Conservation (phyloP, 2,797 vertebrate species). For the Pseudochirops corinnae region DNA sequence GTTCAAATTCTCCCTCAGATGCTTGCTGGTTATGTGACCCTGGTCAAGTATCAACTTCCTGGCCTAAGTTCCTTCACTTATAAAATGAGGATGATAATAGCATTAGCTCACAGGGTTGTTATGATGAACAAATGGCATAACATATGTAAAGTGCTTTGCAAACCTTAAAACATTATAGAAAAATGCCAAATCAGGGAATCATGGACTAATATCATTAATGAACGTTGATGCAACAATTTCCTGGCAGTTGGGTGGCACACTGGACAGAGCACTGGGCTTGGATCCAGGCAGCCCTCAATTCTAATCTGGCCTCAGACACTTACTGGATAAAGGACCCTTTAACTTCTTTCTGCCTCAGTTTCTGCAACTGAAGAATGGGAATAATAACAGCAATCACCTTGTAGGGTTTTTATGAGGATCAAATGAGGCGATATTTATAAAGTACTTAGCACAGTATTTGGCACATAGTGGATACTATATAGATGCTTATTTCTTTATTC, state of each 20-base stretch:
- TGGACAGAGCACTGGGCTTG: no score
- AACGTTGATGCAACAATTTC: not conserved
- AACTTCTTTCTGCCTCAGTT: not conserved
- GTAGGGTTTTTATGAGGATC: not conserved
- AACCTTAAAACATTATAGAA: not conserved
- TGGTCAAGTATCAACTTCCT: not conserved
- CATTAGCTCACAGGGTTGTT: not conserved
- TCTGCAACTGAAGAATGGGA: not conserved
- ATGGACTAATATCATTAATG: not conserved
- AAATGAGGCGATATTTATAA: not conserved
- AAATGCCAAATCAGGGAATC: not conserved
- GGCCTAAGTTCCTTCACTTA: not conserved
- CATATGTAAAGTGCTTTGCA: not conserved
- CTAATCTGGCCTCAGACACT: not conserved
- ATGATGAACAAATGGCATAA: not conserved
- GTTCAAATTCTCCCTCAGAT: not conserved
- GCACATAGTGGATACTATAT: not conserved
- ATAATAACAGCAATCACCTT: not conserved
- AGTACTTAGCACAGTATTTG: not conserved
- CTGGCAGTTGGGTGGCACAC: not conserved
- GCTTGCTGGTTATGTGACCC: not conserved
- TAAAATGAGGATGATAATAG: not conserved
- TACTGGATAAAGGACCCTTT: not conserved
- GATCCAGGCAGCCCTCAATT: not conserved
- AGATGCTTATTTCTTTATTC: not conserved